Evolutionary conservation across 2,113 vertebrate genomes (phyloP), one percentile per base, ranked within the genome.

Genomic region (Suricata suricatta): DNA sequence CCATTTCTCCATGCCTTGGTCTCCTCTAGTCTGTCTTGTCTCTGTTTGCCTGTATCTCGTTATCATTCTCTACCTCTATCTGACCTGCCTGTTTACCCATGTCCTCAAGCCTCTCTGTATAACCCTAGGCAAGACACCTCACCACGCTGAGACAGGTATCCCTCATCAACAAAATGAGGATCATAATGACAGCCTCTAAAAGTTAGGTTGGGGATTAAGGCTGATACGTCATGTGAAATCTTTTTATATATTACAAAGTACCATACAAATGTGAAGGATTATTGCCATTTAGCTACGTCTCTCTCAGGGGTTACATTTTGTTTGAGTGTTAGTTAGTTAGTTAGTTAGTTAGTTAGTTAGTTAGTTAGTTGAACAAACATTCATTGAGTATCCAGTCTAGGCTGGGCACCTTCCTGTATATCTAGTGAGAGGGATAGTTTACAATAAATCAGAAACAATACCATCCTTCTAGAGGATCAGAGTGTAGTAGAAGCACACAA

Each of bases 141-240:
- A 25, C 41, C 87, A 88, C 47, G n/a, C 80, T 44, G 81, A 93
- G 71, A 50, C 90, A 84, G 76, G 12, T 29, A 50, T 94, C 92
- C 84, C 90, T 85, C 88, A 90, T 85, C 96, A 92, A 95, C 96
- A 98, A 97, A 97, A 92, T 72, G 35, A 97, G 90, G 87, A 88
- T 97, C 69, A 81, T 90, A 72, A 98, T 98, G 98, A 97, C 98
- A 98, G 97, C 97, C 98, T 98, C 98, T 97, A 97, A 98, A 98
- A 84, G 63, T 90, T 97, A 93, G 87, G 89, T 16, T 81, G 66
- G 71, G 84, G 77, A 97, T 98, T 94, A 96, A 94, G n/a, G 96
- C 63, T 92, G 76, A 96, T 92, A 97, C 84, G 90, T 21, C 84
- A 79, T 86, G 76, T 90, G 80, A 95, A 95, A 92, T 90, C 94